Percentiles rank a stretch among this genome's conserved stretches.
Conservation (phyloP, 30 jellyfish, hydroid and myxozoan species). For the Pseudorhiza aurosa region DNA sequence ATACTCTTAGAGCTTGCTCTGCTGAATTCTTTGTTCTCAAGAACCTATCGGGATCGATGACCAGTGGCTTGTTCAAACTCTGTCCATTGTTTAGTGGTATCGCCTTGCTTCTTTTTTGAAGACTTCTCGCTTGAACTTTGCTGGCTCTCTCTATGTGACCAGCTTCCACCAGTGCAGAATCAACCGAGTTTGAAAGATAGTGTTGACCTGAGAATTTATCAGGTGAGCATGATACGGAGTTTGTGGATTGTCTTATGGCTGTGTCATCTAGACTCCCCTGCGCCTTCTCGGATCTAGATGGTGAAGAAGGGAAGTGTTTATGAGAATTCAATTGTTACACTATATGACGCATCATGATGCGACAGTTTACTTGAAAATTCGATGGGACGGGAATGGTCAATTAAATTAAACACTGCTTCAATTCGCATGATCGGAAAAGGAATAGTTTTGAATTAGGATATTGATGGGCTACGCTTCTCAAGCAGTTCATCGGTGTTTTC, state of each 20-base stretch:
- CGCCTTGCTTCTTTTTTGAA: constrained; percentile 58
- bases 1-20: constrained; percentile 61
- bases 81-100: constrained; percentile 27
- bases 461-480: too few species aligned
- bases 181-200: neutral
- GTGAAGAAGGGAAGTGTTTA: too few species aligned
- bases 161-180: neutral
- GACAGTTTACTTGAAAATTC: too few species aligned
- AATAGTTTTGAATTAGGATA: too few species aligned
- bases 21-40: constrained; percentile 56
- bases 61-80: constrained; percentile 16
- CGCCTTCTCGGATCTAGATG: constrained; percentile 25
- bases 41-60: constrained; percentile 60
- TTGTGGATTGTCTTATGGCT: neutral
- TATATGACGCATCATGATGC: too few species aligned
- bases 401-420: too few species aligned
- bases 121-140: neutral
- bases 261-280: constrained; percentile 17
- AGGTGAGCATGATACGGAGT: constrained; percentile 22
- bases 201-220: neutral
- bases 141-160: neutral
- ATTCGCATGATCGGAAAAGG: too few species aligned
- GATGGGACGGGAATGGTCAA: too few species aligned
- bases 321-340: too few species aligned
- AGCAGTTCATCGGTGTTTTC: too few species aligned